Percentiles rank a stretch among this genome's conserved stretches.
phyloP scores from a whole-genome alignment of 2,888 invertebrate genomes.

The Thyatira batis region DNA sequence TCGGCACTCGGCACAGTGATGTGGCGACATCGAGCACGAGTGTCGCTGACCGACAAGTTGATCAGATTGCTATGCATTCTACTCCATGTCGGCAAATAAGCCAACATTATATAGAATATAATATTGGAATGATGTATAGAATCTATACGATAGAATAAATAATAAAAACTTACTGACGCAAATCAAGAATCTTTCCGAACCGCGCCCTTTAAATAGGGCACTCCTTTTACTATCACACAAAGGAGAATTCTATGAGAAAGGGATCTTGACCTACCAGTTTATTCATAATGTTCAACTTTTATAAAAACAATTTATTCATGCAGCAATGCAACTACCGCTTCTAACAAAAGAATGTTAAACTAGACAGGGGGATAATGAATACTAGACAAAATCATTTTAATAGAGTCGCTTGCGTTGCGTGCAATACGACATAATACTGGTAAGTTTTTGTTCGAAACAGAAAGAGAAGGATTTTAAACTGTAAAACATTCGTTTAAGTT shows the following conservation, averaged over 20 bases:
- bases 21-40: neutral
- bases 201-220: constrained; percentile 74
- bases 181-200: constrained; percentile 62
- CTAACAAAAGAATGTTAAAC: constrained; percentile 79
- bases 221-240: constrained; percentile 78
- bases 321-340: constrained; percentile 72
- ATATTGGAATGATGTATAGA: neutral
- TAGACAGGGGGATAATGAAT: constrained; percentile 80
- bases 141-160: constrained; percentile 46
- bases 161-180: constrained; percentile 48
- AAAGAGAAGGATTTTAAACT: too few relatives aligned
- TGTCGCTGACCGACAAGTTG: neutral
- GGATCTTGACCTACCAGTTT: constrained; percentile 82
- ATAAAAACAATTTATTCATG: constrained; percentile 81
- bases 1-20: constrained; percentile 13
- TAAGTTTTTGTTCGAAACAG: constrained; percentile 43
- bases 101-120: neutral
- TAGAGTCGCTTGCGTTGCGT: constrained; percentile 78
- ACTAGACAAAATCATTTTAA: constrained; percentile 78
- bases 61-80: neutral
- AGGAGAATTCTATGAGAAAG: constrained; percentile 79
- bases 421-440: constrained; percentile 65
- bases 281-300: constrained; percentile 69
- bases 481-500: too few relatives aligned
- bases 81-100: constrained; percentile 2